These are phyloP conservation scores for Ips nitidus DNA, from an alignment of 1,140 invertebrate genomes.

Conservation along the genomic window DNA sequence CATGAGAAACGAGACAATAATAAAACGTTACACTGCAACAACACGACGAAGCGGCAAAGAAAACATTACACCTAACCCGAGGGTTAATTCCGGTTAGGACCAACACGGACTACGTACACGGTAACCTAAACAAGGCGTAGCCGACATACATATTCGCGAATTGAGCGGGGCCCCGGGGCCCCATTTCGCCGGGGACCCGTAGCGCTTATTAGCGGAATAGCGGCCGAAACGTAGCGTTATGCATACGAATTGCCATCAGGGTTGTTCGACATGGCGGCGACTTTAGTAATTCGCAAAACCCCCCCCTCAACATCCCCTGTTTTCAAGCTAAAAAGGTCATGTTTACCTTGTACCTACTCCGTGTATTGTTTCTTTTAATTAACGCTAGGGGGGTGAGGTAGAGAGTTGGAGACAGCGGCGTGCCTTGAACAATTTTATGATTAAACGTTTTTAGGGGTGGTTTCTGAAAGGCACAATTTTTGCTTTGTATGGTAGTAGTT, in stretches of 20 bases:
- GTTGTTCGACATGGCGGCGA: constrained; percentile 22
- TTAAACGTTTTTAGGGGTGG: no score
- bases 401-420: no score
- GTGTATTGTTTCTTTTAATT: background rate
- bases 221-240: constrained; percentile 27
- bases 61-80: background rate
- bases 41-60: no score
- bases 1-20: no score
- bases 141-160: constrained; percentile 26
- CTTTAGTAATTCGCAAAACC: constrained; percentile 13
- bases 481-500: no score
- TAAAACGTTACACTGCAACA: no score
- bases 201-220: constrained; percentile 28
- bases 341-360: constrained; percentile 8
- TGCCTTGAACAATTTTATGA: no score
- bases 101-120: constrained; percentile 6
- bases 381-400: no score
- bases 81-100: constrained; percentile 18
- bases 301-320: background rate
- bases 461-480: no score
- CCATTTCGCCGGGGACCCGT: constrained; percentile 22
- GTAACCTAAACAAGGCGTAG: constrained; percentile 20
- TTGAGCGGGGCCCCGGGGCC: constrained; percentile 21
- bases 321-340: background rate
- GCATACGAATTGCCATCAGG: constrained; percentile 27